Evolutionary conservation across 2,113 vertebrate genomes (phyloP), one percentile per base, ranked within the genome.

Genomic region (Physeter macrocephalus): DNA sequence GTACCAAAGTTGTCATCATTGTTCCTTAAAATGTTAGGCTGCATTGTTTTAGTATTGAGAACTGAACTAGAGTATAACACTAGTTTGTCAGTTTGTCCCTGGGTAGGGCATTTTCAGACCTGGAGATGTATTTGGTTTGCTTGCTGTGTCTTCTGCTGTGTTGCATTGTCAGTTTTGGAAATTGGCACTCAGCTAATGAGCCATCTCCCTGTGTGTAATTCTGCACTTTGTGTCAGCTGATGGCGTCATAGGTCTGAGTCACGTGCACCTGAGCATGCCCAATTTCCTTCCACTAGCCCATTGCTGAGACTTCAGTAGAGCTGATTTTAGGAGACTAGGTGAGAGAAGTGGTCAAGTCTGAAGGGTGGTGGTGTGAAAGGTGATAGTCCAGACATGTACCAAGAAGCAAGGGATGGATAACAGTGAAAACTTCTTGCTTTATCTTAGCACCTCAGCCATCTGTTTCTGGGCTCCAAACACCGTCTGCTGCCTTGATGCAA

Each of bases 401-500:
- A 57, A 71, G 78, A 89, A 85, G 36, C 75, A 29, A 83, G 71
- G 18, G 17, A 1, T 92, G 14, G 36, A 2, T 98, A 97, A 97
- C 18, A 36, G 36, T 87, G 23, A 72, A 84, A 93, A 77, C 69
- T 23, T 97, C 62, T 94, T 89, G 41, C 93, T 98, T 83, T 67
- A 41, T 98, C 86, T 72, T 97, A 99, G 99, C 97, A 67, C 97
- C 98, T 98, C 99, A 98, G 10, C 97, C 98, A 52, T 93, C 99
- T 95, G 97, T 98, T 75, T 93, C 98, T 25, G 95, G 98, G 52
- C 96, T 99, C 39, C 96, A 98, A 0, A 94, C 98, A 49, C 93
- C 99, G 10, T 98, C 99, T 54, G 95, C 99, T 87, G 99, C 99
- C 96, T 98, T 99, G 96, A 98, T 99, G 88, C 99, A 99, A 29